These are phyloP conservation scores for Neotragus pygmaeus DNA, from an alignment of 2,113 vertebrate species.

Conservation along the genomic window DNA sequence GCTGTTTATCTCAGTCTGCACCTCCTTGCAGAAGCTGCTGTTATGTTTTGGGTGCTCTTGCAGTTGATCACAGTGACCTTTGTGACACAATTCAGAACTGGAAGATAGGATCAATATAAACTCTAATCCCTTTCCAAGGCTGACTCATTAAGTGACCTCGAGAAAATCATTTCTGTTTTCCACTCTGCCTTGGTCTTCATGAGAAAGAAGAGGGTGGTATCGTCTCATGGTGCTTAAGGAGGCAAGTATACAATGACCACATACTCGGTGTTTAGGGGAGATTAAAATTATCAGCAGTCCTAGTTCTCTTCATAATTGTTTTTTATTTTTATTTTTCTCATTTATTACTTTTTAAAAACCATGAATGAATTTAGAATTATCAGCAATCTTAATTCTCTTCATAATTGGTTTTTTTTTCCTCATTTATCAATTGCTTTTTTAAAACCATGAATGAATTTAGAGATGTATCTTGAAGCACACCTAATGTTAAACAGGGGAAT, in stretches of 20 bases:
- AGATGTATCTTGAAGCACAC: background rate
- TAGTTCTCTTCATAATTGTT: background rate
- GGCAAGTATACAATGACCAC: background rate
- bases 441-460: background rate
- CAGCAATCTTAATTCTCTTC: background rate
- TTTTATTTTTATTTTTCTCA: background rate
- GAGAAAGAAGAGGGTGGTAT: slow-evolving; percentile 22
- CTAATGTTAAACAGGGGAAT: background rate
- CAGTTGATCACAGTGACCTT: slow-evolving; percentile 32
- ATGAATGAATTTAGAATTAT: too few species aligned
- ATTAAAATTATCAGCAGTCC: background rate
- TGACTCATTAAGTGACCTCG: slow-evolving; percentile 69
- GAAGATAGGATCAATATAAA: slow-evolving; percentile 55
- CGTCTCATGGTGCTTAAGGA: slow-evolving; percentile 35
- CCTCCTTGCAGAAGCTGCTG: slow-evolving; percentile 10
- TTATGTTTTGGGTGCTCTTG: background rate
- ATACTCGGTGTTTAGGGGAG: background rate
- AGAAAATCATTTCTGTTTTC: slow-evolving; percentile 63
- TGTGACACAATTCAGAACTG: slow-evolving; percentile 33
- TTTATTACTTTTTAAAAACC: background rate
- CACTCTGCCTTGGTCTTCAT: slow-evolving; percentile 42
- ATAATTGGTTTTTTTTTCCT: background rate
- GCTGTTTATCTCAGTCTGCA: slow-evolving; percentile 21
- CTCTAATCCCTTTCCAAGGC: slow-evolving; percentile 49
- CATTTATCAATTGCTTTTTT: background rate